A percentile compares a stretch with the other conserved stretches of the same genome.
Evolutionary conservation across 2,888 invertebrate species (phyloP).

Genomic region (Danaus chrysippus): DNA sequence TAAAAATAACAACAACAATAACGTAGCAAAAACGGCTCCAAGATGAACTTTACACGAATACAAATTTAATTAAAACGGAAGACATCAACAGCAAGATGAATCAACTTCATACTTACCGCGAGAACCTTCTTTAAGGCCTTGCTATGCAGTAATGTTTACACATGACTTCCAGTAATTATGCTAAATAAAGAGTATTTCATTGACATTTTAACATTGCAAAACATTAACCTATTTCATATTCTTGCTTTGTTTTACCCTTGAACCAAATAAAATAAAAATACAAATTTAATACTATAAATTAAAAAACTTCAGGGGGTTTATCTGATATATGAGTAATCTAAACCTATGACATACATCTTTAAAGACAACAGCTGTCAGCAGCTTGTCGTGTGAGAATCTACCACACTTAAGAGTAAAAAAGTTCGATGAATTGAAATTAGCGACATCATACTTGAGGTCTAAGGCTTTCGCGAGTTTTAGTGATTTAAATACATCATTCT

Average conservation of each 20-base stretch:
- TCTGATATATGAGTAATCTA: too few relatives aligned
- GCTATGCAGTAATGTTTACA: background rate
- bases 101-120: background rate
- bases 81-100: background rate
- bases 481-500: too few relatives aligned
- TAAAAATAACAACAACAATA: background rate
- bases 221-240: background rate
- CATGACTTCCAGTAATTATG: constrained; percentile 6
- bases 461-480: too few relatives aligned
- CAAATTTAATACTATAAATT: too few relatives aligned
- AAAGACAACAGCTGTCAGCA: too few relatives aligned
- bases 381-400: too few relatives aligned
- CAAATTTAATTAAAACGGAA: constrained; percentile 1
- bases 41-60: background rate
- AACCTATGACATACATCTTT: too few relatives aligned
- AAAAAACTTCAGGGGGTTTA: too few relatives aligned
- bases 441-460: too few relatives aligned
- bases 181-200: constrained; percentile 1
- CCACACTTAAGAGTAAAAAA: too few relatives aligned
- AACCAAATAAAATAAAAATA: too few relatives aligned
- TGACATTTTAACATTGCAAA: constrained; percentile 2
- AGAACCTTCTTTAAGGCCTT: background rate
- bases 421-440: too few relatives aligned
- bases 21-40: background rate
- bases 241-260: background rate